Evolutionary conservation across 2,113 vertebrate species (phyloP).

Genomic region (Panthera uncia): DNA sequence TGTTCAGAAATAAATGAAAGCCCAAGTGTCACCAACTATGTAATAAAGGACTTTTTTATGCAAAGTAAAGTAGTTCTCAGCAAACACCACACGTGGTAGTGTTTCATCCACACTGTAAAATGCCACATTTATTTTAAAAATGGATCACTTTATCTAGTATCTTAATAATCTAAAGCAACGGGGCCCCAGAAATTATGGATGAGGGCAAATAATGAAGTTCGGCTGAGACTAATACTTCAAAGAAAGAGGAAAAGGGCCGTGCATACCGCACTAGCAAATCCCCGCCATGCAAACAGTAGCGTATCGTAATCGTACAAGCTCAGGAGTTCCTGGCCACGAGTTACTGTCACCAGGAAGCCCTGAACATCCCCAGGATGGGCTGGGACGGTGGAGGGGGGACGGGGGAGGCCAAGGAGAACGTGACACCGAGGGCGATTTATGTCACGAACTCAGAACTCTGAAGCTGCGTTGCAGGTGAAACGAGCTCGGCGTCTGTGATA

Average conservation of each 20-base stretch:
- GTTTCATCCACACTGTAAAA: neutral
- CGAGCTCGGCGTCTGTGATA: fast-evolving
- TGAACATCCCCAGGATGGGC: neutral
- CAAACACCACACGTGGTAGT: neutral
- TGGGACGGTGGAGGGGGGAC: neutral
- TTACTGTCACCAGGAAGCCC: neutral
- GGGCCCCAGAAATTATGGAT: constrained; percentile 38
- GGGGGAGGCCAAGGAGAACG: neutral
- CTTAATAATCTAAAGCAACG: constrained; percentile 40
- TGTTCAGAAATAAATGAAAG: constrained; percentile 85
- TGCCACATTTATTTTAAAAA: constrained; percentile 9
- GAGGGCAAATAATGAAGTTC: constrained; percentile 18
- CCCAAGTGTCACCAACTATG: constrained; percentile 55
- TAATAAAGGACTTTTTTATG: neutral
- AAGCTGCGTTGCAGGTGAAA: neutral
- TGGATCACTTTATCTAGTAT: constrained; percentile 30
- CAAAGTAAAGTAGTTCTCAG: constrained; percentile 33
- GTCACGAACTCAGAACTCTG: neutral
- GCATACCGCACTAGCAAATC: neutral
- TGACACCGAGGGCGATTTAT: neutral
- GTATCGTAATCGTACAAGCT: neutral
- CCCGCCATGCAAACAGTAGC: constrained; percentile 30
- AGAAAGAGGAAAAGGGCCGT: neutral
- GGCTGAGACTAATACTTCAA: constrained; percentile 21
- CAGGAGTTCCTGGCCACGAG: neutral